phyloP scores from a whole-genome alignment of 2,797 vertebrate species.

The Artibeus jamaicensis region DNA sequence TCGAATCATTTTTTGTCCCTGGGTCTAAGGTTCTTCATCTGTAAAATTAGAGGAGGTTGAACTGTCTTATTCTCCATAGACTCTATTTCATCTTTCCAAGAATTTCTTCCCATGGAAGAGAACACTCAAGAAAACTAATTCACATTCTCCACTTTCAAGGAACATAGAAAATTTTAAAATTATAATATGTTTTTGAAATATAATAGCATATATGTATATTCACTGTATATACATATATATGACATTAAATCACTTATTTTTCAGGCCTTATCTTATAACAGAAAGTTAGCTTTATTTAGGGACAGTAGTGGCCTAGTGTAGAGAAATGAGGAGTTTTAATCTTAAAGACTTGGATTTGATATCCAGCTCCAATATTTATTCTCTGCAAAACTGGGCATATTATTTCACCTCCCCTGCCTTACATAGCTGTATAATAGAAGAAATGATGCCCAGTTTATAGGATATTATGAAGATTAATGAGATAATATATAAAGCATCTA shows the following conservation, averaged over 20 bases:
- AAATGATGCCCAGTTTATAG: background rate
- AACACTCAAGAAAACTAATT: background rate
- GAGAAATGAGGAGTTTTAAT: background rate
- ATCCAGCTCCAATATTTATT: background rate
- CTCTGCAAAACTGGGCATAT: background rate
- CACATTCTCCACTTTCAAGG: background rate
- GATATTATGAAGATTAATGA: background rate
- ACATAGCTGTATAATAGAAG: background rate
- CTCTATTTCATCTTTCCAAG: background rate
- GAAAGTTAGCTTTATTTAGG: background rate
- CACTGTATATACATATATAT: background rate
- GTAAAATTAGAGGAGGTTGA: background rate
- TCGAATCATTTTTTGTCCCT: background rate
- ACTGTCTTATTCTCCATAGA: background rate
- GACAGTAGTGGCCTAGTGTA: background rate
- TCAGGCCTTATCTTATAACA: background rate
- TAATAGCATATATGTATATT: background rate
- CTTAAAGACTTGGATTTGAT: background rate
- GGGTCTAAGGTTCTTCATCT: background rate
- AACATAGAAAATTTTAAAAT: background rate
- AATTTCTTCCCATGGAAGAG: background rate
- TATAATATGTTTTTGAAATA: constrained; percentile 6
- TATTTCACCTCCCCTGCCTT: background rate
- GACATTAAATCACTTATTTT: background rate
- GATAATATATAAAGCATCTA: background rate